Base-by-base conservation (phyloP, 2,888 invertebrate genomes). In the Rhamphomyia laevipes region DNA sequence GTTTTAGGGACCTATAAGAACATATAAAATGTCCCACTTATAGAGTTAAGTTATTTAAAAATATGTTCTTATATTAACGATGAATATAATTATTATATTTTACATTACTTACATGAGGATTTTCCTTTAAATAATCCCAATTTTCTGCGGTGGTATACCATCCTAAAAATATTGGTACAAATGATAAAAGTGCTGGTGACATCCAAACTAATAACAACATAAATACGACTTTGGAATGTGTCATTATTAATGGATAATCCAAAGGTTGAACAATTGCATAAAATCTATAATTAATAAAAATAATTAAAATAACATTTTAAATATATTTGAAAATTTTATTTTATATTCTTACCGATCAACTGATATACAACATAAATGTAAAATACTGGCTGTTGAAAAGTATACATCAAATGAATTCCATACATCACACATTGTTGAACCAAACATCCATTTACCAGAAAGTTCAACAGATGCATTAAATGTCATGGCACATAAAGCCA, bases 321-420 rank as follows among this genome's bases (percentile, higher is more conserved):
- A 21, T 6, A 21, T 21, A 4, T 21, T 9, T 27, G 4, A 6
- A 27, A 27, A 27, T 27, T 27, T n/a, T 7, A n/a, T 35, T 13
- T n/a, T 13, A n/a, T 5, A 30, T 9, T 9, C 13, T 63, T 57
- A 70, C 69, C 69, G 65, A 66, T 94, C 94, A 48, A 94, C 90
- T 58, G 88, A 88, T 67, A 95, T 95, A 71, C 93, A 94, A 66
- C 93, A 94, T 47, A 95, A 74, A 67, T 95, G 93, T 45, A 94
- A 77, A 53, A 95, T 92, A 53, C 90, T 91, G 7, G 91, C 92
- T 46, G 85, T 92, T 57, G 84, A 90, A 70, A 93, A 93, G 65
- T 93, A 88, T 3, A 95, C 94, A 68, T 95, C 94, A 55, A 93
- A 77, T 33, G 91, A 87, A 70, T 92, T 94, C 82, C 89, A 95